Conservation (phyloP, 2,888 invertebrate species). For the Pandemis corylana region DNA sequence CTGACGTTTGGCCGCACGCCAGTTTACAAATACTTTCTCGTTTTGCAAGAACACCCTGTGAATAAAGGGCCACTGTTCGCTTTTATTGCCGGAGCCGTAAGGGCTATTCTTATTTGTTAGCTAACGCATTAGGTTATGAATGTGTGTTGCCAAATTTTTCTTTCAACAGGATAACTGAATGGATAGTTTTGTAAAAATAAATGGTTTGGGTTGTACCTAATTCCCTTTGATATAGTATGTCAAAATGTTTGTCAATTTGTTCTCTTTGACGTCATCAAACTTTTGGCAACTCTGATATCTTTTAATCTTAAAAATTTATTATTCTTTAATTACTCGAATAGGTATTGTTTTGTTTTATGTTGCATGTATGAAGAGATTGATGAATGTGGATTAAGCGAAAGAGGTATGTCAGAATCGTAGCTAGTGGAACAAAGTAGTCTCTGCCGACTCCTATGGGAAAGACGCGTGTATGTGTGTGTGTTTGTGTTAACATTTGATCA, state of each 20-base stretch:
- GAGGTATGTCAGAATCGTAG: too few species aligned
- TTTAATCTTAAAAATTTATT: too few species aligned
- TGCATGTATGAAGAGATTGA: too few species aligned
- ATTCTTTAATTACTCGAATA: too few species aligned
- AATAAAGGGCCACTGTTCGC: slow-evolving; percentile 26
- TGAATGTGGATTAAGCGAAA: too few species aligned
- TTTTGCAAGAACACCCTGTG: slow-evolving; percentile 37
- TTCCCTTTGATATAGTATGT: not conserved
- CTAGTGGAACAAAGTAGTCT: too few species aligned
- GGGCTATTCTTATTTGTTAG: slow-evolving; percentile 24
- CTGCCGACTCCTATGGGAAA: too few species aligned
- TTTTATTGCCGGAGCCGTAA: slow-evolving; percentile 12
- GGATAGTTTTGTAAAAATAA: slow-evolving; percentile 22
- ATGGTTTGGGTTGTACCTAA: not conserved
- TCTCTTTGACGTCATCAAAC: not conserved
- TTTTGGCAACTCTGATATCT: not conserved
- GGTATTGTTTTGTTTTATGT: too few species aligned
- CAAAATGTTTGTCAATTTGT: not conserved
- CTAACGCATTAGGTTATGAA: slow-evolving; percentile 4
- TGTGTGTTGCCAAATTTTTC: slow-evolving; percentile 31
- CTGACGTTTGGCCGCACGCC: slow-evolving; percentile 63
- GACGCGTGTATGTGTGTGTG: too few species aligned
- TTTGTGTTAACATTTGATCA: too few species aligned
- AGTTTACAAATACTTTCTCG: slow-evolving; percentile 46
- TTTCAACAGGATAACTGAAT: slow-evolving; percentile 35